Percentiles rank a stretch among this genome's conserved stretches.
Evolutionary conservation across 1,140 invertebrate species (phyloP).

Genomic region (Aporrectodea caliginosa): DNA sequence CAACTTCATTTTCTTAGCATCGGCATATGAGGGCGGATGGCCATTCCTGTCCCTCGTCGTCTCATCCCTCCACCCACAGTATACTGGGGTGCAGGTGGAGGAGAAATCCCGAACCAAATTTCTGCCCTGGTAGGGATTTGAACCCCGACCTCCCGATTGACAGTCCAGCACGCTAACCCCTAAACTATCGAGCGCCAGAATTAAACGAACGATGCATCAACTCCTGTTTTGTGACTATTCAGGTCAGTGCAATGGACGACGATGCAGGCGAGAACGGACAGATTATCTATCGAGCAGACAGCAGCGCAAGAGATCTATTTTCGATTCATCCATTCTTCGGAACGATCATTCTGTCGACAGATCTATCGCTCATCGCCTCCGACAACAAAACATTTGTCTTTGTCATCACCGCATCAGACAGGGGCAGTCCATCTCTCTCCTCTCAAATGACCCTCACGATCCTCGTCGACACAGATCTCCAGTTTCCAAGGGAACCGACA

Average conservation of each 20-base stretch:
- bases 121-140: no score
- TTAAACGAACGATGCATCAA: not conserved
- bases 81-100: not conserved
- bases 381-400: not conserved
- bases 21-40: no score
- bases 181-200: no score
- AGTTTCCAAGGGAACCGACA: no score
- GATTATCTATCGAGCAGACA: not conserved
- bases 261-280: not conserved
- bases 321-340: not conserved
- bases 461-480: no score
- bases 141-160: no score
- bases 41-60: not conserved
- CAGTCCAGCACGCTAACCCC: no score
- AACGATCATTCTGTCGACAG: not conserved
- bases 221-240: not conserved
- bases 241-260: not conserved
- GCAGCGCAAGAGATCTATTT: not conserved
- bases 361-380: not conserved
- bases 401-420: not conserved
- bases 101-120: not conserved
- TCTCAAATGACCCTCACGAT: not conserved
- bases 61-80: not conserved
- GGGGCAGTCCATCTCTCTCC: not conserved
- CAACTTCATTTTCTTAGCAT: no score